Conservation (phyloP, 2,113 vertebrate genomes). For the Tonatia bakeri region DNA sequence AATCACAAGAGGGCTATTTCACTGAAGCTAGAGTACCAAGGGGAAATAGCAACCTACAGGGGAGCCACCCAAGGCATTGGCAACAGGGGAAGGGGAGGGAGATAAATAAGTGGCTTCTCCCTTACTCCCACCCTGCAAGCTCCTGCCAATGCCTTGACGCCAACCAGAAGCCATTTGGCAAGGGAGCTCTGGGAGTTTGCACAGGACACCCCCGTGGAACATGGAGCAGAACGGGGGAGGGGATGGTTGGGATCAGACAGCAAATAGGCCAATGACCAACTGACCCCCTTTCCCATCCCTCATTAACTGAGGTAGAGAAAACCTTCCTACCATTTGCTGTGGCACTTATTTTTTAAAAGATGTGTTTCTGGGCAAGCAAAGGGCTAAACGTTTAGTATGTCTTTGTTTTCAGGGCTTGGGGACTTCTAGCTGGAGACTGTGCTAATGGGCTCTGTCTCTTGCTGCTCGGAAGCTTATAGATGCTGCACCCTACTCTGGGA, state of each 20-base stretch:
- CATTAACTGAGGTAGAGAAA: background rate
- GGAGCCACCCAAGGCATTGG: background rate
- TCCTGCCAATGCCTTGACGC: background rate
- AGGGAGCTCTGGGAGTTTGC: background rate
- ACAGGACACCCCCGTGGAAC: background rate
- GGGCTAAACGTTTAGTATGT: background rate
- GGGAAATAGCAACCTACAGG: background rate
- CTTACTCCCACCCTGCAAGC: background rate
- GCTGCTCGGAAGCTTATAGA: background rate
- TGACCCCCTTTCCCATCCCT: background rate
- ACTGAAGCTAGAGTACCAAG: background rate
- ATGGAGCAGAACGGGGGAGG: too few species aligned
- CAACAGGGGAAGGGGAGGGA: background rate
- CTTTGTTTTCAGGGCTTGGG: background rate
- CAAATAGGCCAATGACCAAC: background rate
- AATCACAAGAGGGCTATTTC: background rate
- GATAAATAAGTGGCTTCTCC: background rate
- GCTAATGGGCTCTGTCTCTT: background rate
- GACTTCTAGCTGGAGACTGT: background rate
- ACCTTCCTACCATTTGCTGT: background rate
- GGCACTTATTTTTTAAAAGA: background rate
- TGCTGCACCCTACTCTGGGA: background rate
- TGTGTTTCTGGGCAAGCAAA: background rate
- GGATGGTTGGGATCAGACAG: background rate
- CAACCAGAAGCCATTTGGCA: background rate